A percentile compares a stretch with the other conserved stretches of the same genome.
Conservation (phyloP, 2,113 vertebrate genomes). For the Upupa epops region DNA sequence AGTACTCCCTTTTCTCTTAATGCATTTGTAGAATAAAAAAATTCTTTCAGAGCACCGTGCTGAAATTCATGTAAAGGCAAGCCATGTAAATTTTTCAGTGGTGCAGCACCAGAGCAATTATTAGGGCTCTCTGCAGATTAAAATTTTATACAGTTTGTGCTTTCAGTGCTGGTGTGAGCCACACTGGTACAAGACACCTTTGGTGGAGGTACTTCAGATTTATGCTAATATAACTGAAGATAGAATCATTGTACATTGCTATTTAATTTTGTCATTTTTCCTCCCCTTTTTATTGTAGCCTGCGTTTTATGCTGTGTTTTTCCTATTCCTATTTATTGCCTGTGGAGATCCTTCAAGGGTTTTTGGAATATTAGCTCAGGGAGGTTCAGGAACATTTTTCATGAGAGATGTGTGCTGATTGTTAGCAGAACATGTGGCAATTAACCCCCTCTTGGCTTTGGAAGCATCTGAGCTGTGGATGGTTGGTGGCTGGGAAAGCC, state of each 20-base stretch:
- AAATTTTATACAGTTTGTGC: neutral
- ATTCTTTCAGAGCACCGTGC: neutral
- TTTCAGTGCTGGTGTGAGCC: neutral
- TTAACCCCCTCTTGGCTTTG: neutral
- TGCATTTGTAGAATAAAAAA: slow-evolving; percentile 23
- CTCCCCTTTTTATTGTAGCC: neutral
- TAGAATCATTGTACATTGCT: neutral
- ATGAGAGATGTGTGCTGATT: neutral
- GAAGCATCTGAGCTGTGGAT: neutral
- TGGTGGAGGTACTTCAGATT: neutral
- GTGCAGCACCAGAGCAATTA: neutral
- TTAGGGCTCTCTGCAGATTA: neutral
- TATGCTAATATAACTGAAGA: neutral
- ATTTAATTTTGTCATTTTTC: neutral
- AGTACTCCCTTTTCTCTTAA: slow-evolving; percentile 26
- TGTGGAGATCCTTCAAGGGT: too few relatives aligned
- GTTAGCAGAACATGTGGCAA: neutral
- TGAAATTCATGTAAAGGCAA: neutral
- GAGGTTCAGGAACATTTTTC: neutral
- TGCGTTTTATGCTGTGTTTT: neutral
- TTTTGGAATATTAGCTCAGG: neutral
- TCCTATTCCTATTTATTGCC: neutral
- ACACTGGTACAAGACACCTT: neutral
- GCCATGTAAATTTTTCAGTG: neutral
- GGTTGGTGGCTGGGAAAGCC: neutral